Evolutionary conservation across 2,797 vertebrate species (phyloP).

Genomic region (Tangara arthus): DNA sequence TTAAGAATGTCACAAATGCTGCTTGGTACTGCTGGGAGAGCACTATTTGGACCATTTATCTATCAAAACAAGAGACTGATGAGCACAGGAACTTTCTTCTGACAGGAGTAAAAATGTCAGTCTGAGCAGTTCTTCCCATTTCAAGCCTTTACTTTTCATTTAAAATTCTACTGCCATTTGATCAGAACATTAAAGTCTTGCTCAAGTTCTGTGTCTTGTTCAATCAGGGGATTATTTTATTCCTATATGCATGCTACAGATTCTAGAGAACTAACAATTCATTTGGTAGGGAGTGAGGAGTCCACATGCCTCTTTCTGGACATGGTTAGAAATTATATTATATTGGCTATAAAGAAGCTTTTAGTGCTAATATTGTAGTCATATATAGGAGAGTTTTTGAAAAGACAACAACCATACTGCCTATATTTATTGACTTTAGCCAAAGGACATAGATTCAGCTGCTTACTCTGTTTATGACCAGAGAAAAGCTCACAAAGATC

Average conservation of each 20-base stretch:
- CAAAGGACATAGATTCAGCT: neutral
- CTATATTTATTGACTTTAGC: neutral
- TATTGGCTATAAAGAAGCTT: neutral
- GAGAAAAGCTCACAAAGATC: neutral
- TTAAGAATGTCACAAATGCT: neutral
- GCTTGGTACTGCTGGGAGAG: neutral
- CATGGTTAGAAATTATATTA: neutral
- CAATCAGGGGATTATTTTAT: neutral
- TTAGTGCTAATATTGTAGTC: neutral
- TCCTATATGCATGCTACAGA: neutral
- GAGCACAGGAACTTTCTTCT: neutral
- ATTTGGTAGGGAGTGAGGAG: neutral
- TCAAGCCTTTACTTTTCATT: neutral
- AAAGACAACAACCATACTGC: neutral
- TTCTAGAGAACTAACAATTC: neutral
- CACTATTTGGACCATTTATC: neutral
- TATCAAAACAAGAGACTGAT: neutral
- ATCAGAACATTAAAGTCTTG: neutral
- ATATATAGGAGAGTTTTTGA: neutral
- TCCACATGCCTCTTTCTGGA: neutral
- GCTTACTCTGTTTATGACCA: neutral
- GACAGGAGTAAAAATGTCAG: neutral
- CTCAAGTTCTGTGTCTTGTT: neutral
- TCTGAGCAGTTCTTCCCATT: neutral
- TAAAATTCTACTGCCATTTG: neutral